These are phyloP conservation scores for Callimorpha dominula DNA, from an alignment of 2,888 invertebrate genomes.

Conservation along the genomic window DNA sequence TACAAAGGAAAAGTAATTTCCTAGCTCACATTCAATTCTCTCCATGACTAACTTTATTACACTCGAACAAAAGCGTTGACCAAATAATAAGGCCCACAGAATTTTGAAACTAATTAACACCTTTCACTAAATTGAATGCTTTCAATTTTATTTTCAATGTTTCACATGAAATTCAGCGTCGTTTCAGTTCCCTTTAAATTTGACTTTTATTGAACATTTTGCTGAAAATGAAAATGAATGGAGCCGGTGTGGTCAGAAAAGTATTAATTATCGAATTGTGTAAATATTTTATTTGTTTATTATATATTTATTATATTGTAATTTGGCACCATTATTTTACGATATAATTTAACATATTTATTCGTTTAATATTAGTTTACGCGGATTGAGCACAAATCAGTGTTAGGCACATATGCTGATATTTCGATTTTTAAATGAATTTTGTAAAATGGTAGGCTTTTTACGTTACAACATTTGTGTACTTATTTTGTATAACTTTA, in stretches of 20 bases:
- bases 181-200: neutral
- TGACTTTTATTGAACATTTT: neutral
- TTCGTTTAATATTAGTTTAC: too few species aligned
- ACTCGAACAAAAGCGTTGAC: neutral
- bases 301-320: too few species aligned
- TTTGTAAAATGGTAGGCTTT: too few species aligned
- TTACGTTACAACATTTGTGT: too few species aligned
- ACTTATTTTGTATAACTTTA: too few species aligned
- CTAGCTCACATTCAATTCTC: neutral
- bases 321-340: too few species aligned
- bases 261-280: neutral
- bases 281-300: neutral
- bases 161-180: neutral
- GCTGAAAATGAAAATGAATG: neutral
- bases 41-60: neutral
- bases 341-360: too few species aligned
- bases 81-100: neutral
- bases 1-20: constrained; percentile 1
- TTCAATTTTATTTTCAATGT: constrained; percentile 2
- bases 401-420: too few species aligned
- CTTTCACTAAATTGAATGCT: neutral
- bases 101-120: neutral
- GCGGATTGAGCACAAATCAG: too few species aligned
- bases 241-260: neutral
- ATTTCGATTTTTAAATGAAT: too few species aligned